Evolutionary conservation across 2,113 vertebrate species (phyloP), one percentile per base, ranked within the genome.

Genomic region (Pedetes capensis): DNA sequence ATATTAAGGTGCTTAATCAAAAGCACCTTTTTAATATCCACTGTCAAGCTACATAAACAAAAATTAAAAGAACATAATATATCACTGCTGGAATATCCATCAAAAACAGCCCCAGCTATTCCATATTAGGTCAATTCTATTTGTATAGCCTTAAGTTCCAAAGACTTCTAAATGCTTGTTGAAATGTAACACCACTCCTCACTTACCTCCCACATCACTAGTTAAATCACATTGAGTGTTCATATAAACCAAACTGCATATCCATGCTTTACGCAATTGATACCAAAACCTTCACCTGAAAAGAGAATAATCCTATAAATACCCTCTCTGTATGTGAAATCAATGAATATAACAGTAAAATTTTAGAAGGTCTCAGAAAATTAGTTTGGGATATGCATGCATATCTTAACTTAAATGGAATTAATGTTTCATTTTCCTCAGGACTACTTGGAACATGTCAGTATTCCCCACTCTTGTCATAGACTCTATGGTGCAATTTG

Each of bases 1-100:
- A 86, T 97, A 93, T 95, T 96, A 89, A 88, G 90, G 88, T 91
- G 23, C 63, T 96, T 96, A 93, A 61, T 80, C 79, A 97, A 98
- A 96, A 47, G 8, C 34, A 94, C 39, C 97, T 95, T 76, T 90
- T 81, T 95, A 4, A 68, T 93, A 96, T 97, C 79, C 68, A 55
- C 42, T 2, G 0, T 92, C 63, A 96, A 95, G 53, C 59, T 89
- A 78, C 95, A 96, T 97, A 96, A 97, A 97, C 93, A 96, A 85
- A 96, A 79, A 96, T 42, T 2, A 92, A 66, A 90, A 94, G 80
- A 93, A 93, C 42, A 90, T 69, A 96, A 94, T 12, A 61, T 53
- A 95, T 92, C 47, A 94, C 29, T 59, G 88, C 66, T 94, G 89
- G 80, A 69, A 79, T 97, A 76, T 74, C 32, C 94, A 78, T 74